A percentile compares a stretch with the other conserved stretches of the same genome.
Evolutionary conservation across 2,797 vertebrate genomes (phyloP).

Genomic region (Poecilia wingei): DNA sequence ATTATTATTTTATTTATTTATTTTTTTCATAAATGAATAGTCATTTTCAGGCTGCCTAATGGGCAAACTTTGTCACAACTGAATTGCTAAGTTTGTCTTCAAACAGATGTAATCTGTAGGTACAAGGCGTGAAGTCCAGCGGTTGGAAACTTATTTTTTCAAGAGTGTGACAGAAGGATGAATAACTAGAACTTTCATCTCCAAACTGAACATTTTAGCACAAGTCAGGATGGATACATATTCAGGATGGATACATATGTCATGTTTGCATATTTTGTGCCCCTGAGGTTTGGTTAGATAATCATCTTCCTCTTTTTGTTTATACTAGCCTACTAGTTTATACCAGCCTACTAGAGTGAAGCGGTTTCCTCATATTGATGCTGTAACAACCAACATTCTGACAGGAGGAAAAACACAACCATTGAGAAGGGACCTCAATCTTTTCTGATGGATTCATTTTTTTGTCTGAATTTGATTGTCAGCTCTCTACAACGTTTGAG

Average conservation of each 20-base stretch:
- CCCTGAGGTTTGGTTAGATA: conserved; percentile 59
- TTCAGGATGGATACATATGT: conserved; percentile 48
- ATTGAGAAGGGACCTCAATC: conserved; percentile 65
- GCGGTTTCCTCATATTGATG: conserved; percentile 53
- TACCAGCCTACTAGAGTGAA: conserved; percentile 54
- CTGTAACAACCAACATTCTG: conserved; percentile 58
- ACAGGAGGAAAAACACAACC: conserved; percentile 57
- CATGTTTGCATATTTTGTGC: conserved; percentile 46
- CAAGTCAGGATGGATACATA: conserved; percentile 52
- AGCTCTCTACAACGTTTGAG: conserved; percentile 60
- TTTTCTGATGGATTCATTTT: conserved; percentile 57
- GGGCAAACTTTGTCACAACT: conserved; percentile 43
- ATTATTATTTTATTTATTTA: conserved; percentile 6
- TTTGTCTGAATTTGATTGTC: conserved; percentile 56
- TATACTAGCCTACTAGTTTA: neutral
- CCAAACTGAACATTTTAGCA: conserved; percentile 54
- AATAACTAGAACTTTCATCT: conserved; percentile 44
- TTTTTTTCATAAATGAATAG: conserved; percentile 48
- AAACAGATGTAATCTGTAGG: conserved; percentile 46
- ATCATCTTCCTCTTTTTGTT: conserved; percentile 60
- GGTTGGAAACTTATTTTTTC: conserved; percentile 38
- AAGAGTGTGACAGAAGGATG: conserved; percentile 39
- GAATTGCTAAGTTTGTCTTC: conserved; percentile 51
- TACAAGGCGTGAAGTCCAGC: conserved; percentile 47
- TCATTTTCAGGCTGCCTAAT: conserved; percentile 32